phyloP scores from a whole-genome alignment of 2,888 invertebrate genomes.

The Pyrochroa serraticornis region DNA sequence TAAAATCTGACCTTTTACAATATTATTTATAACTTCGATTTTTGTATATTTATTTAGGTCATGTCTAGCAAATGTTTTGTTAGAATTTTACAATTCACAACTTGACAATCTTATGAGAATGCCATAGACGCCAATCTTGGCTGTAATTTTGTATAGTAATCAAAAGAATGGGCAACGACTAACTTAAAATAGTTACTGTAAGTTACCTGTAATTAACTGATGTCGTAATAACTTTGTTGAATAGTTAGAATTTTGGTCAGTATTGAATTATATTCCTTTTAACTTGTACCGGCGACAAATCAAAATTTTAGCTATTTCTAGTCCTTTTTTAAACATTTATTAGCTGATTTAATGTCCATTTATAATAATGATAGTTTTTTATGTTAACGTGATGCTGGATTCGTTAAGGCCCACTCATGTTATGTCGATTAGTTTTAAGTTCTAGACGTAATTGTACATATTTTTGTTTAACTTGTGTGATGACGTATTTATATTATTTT shows the following conservation, averaged over 20 bases:
- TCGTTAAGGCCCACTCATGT: no score
- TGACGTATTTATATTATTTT: conserved; percentile 48
- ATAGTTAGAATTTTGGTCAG: conserved; percentile 23
- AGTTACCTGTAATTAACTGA: conserved; percentile 11
- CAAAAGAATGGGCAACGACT: conserved; percentile 10
- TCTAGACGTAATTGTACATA: conserved; percentile 35
- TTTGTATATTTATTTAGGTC: conserved; percentile 20
- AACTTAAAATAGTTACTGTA: conserved; percentile 14
- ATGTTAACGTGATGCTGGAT: neutral
- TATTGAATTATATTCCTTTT: conserved; percentile 11
- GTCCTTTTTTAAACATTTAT: conserved; percentile 10
- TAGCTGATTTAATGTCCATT: conserved; percentile 8
- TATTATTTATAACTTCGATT: conserved; percentile 24
- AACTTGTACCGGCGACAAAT: neutral
- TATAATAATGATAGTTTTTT: conserved; percentile 3
- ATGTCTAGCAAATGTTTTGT: no score
- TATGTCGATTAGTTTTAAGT: conserved; percentile 28
- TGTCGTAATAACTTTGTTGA: neutral
- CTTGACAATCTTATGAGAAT: conserved; percentile 22
- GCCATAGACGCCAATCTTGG: conserved; percentile 16
- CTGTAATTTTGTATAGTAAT: conserved; percentile 7
- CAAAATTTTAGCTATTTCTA: conserved; percentile 25
- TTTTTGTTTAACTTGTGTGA: conserved; percentile 42
- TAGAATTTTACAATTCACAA: neutral
- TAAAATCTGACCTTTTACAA: neutral